Evolutionary conservation across 2,888 invertebrate genomes (phyloP).

Genomic region (Hermaeophaga mercurialis): DNA sequence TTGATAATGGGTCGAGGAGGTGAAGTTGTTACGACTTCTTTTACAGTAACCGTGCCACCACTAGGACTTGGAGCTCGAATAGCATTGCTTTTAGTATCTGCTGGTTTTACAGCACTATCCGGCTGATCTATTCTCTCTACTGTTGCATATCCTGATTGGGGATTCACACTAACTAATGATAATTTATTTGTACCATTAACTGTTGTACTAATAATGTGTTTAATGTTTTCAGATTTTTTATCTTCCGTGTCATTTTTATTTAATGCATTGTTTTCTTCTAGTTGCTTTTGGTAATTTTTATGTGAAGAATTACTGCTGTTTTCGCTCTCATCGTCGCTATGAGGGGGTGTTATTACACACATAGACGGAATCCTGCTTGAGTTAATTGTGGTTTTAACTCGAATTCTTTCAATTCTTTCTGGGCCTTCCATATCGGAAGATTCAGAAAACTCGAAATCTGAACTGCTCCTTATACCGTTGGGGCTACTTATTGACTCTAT

Average conservation of each 20-base stretch:
- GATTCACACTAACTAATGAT: constrained; percentile 53
- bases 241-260: constrained; percentile 31
- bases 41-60: constrained; percentile 51
- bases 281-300: constrained; percentile 37
- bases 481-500: constrained; percentile 77
- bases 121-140: constrained; percentile 49
- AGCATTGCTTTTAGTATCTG: constrained; percentile 33
- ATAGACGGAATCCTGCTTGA: constrained; percentile 89
- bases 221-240: constrained; percentile 35
- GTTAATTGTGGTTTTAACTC: constrained; percentile 85
- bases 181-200: constrained; percentile 43
- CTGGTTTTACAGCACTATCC: constrained; percentile 26
- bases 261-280: constrained; percentile 39
- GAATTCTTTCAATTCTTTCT: constrained; percentile 82
- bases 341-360: constrained; percentile 88
- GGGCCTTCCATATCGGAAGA: constrained; percentile 87
- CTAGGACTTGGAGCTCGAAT: constrained; percentile 53
- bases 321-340: constrained; percentile 83
- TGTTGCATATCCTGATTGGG: constrained; percentile 54
- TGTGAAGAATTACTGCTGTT: constrained; percentile 48
- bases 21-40: constrained; percentile 36
- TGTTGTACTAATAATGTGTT: constrained; percentile 39
- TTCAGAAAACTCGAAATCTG: constrained; percentile 84
- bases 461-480: constrained; percentile 70
- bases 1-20: constrained; percentile 53